Evolutionary conservation across 2,113 vertebrate species (phyloP).

Genomic region (Channa argus): DNA sequence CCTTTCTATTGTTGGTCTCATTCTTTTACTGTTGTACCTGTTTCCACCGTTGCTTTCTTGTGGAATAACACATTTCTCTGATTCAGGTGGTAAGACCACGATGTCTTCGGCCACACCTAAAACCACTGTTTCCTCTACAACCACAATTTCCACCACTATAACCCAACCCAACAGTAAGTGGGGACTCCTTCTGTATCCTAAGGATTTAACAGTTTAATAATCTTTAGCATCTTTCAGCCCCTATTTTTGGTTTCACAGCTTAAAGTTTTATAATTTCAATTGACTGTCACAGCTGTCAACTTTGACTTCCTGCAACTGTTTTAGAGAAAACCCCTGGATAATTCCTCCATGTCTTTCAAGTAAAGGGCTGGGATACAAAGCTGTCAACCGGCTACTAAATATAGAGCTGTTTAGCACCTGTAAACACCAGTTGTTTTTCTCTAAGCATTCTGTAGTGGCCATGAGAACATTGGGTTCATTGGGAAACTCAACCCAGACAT

Average conservation of each 20-base stretch:
- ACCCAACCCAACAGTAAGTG: constrained; percentile 7
- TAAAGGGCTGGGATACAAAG: no score
- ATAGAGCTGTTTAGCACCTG: no score
- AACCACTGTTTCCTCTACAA: rapidly evolving
- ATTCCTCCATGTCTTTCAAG: no score
- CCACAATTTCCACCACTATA: rapidly evolving
- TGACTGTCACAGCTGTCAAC: no score
- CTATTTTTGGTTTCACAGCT: background rate
- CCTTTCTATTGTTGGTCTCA: background rate
- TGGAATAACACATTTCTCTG: background rate
- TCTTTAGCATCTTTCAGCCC: background rate
- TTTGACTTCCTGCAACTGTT: no score
- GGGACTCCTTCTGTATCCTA: background rate
- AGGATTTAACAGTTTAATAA: background rate
- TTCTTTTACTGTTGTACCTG: background rate
- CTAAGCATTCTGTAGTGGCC: no score
- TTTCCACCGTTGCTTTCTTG: background rate
- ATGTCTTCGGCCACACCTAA: rapidly evolving
- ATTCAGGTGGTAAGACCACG: background rate
- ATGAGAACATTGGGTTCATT: no score
- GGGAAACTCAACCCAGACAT: no score
- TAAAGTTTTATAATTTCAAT: background rate
- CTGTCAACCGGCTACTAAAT: no score
- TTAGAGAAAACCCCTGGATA: no score
- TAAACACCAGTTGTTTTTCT: no score